Percentiles rank a stretch among this genome's conserved stretches.
phyloP scores from a whole-genome alignment of 2,113 vertebrate species.

The Hyla sarda region DNA sequence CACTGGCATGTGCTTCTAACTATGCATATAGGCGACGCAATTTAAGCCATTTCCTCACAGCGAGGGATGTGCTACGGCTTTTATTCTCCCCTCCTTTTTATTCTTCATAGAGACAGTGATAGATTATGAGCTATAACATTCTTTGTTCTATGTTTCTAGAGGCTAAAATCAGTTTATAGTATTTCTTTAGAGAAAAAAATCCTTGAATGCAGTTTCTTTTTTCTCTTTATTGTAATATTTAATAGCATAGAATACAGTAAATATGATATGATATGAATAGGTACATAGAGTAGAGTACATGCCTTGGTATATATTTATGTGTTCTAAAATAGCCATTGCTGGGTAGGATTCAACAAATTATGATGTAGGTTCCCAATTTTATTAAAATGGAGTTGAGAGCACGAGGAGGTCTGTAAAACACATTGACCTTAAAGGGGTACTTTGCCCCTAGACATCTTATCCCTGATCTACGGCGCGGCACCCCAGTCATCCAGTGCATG shows the following conservation, averaged over 20 bases:
- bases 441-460: too few relatives aligned
- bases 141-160: constrained; percentile 57
- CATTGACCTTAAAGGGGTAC: not conserved
- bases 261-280: not conserved
- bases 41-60: constrained; percentile 58
- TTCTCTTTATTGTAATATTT: not conserved
- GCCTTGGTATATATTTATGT: not conserved
- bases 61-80: constrained; percentile 17
- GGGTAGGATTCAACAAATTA: not conserved
- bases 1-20: constrained; percentile 29
- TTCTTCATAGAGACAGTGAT: constrained; percentile 61
- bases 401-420: not conserved
- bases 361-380: not conserved
- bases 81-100: constrained; percentile 23
- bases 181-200: not conserved
- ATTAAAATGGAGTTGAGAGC: not conserved
- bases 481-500: too few relatives aligned
- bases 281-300: not conserved
- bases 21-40: constrained; percentile 41
- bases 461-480: too few relatives aligned
- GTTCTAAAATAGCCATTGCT: not conserved
- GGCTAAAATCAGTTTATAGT: constrained; percentile 3
- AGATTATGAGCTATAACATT: constrained; percentile 57
- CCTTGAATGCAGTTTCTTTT: not conserved
- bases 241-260: not conserved